These are phyloP conservation scores for Plusia festucae DNA, from an alignment of 2,888 invertebrate genomes.

Conservation along the genomic window DNA sequence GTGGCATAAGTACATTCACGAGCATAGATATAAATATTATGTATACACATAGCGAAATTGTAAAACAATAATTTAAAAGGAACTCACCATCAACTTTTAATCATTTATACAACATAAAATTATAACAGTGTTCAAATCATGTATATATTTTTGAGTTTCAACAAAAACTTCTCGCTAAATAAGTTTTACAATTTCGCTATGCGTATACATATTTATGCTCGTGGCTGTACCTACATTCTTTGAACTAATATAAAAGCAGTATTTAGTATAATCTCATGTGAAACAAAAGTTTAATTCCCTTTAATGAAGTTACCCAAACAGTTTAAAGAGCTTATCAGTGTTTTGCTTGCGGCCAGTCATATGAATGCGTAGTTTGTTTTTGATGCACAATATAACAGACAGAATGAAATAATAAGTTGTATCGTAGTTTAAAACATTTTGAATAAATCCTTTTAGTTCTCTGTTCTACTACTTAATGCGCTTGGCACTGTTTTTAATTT, in stretches of 20 bases:
- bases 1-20: constrained; percentile 13
- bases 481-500: background rate
- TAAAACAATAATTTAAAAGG: too few species aligned
- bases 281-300: constrained; percentile 66
- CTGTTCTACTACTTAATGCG: background rate
- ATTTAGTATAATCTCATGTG: constrained; percentile 71
- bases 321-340: constrained; percentile 69
- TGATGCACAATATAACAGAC: background rate
- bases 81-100: too few species aligned
- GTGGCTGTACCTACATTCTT: constrained; percentile 12
- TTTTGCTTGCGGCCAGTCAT: constrained; percentile 63
- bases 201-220: too few species aligned
- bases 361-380: constrained; percentile 27
- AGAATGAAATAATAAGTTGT: background rate
- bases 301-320: constrained; percentile 68
- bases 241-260: constrained; percentile 36
- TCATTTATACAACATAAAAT: too few species aligned
- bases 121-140: too few species aligned
- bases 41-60: too few species aligned
- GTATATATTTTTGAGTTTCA: too few species aligned
- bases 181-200: too few species aligned
- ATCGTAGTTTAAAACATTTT: background rate
- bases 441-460: background rate
- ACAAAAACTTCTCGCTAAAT: too few species aligned
- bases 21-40: too few species aligned